Base-by-base conservation (phyloP, 2,888 invertebrate species). In the Lathronympha strigana region DNA sequence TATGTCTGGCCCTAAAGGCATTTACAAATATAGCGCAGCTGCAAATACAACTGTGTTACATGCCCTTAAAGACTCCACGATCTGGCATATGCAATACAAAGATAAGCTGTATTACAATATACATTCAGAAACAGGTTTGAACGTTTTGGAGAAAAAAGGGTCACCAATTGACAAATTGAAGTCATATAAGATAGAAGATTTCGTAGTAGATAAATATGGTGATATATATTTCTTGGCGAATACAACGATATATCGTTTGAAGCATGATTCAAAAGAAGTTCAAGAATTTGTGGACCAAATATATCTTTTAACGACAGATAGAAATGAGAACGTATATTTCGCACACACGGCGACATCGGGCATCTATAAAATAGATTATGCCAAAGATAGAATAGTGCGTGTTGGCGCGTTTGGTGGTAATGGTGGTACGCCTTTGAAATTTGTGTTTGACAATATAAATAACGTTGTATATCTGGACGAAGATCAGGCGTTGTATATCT, bases 11-110 rank as follows among this genome's bases (percentile, higher is more conserved):
- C 76, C 79, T 0, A 76, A 68, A 60, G 89, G 88, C 0, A 72
- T 88, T 6, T 84, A 79, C 45, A 81, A 80, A 69, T 83, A 84
- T 61, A 81, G 75, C 21, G 77, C 80, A 25, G 67, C 17, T 0
- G 72, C 74, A 0, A 84, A 84, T 31, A 67, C 38, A 0, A 83
- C 83, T 0, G 72, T 69, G 4, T 68, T 72, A 3, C 76, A 78
- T 17, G 86, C 79, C 0, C 61, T 87, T 1, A 70, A 72, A 15
- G 81, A 82, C 47, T 83, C 80, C 72, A 87, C 84, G 2, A 79
- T 88, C 38, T 86, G 82, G 84, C 85, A 84, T 45, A 76, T 88
- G 74, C 88, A 89, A 17, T 87, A 69, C 55, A 82, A 79, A 58
- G 76, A 78, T 1, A 82, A 77, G 49, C 69, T 88, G 0, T 87